Base-by-base conservation (phyloP, 1,140 invertebrate genomes). In the Mylabris phalerata region DNA sequence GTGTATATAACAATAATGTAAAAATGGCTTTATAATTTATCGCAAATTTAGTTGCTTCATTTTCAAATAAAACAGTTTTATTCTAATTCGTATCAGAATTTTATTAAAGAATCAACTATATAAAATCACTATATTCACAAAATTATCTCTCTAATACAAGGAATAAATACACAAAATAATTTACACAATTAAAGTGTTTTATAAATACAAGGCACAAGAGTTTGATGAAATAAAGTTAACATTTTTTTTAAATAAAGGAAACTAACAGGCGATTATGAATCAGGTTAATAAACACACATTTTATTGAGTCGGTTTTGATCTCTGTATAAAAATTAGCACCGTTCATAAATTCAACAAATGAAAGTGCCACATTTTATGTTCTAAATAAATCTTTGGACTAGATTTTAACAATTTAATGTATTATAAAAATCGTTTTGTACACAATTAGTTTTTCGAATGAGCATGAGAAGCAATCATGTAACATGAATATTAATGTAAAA, bases 141-240 rank as follows among this genome's bases (percentile, higher is more conserved):
- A 56, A 56, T 47, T 24, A 57, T 54, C 43, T 45, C 51, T 54
- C 57, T 57, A 47, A 9, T n/a, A 57, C 44, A 55, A 55, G 26
- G 52, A 55, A 55, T 55, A 47, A 57, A 49, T 57, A 61, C 55
- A 61, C 44, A 48, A 61, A 61, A 61, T 57, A 61, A 57, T 57
- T 57, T 57, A 61, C 55, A 61, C 24, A 52, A 56, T 9, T 48
- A 61, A 39, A 46, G 11, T 46, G 19, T 19, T 19, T 46, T 52
- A 55, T 48, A 54, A 55, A 55, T 48, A 56, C 64, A 66, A 66
- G 61, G 61, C 61, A 63, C 61, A 66, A 63, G 19, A 19, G 48
- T 64, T 61, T 46, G 57, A 66, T 63, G 59, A 61, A 61, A 57
- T 40, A 19, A 19, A 19, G 19, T 13, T 41, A 27, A 59, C 24